These are phyloP conservation scores for Prionace glauca DNA, from an alignment of 2,797 vertebrate species.

Conservation along the genomic window DNA sequence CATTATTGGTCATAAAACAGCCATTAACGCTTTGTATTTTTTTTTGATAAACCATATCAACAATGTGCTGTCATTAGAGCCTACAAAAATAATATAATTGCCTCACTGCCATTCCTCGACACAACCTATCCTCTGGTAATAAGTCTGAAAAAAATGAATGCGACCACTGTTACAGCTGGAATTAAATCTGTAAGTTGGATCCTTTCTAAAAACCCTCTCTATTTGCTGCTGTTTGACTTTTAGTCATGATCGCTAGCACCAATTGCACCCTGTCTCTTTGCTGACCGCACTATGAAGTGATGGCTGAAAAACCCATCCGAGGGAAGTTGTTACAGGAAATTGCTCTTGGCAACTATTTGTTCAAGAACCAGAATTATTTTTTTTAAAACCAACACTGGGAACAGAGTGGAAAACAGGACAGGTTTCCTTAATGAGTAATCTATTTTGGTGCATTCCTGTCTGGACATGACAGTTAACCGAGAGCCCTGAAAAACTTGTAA, in stretches of 20 bases:
- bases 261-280: conserved; percentile 59
- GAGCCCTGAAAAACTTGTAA: conserved; percentile 99
- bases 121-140: neutral
- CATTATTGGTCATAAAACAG: conserved; percentile 1
- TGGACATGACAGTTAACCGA: conserved; percentile 99
- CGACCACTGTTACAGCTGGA: neutral
- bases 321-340: conserved; percentile 95
- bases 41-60: neutral
- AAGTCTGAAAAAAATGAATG: conserved; percentile 12
- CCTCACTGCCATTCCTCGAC: neutral
- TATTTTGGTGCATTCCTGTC: conserved; percentile 99
- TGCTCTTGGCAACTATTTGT: conserved; percentile 99
- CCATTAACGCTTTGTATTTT: neutral
- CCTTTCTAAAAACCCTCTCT: neutral
- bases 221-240: conserved; percentile 36
- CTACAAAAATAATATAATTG: conserved; percentile 6
- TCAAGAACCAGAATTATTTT: conserved; percentile 82
- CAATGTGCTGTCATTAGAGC: neutral
- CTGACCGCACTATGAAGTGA: conserved; percentile 73
- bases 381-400: conserved; percentile 80
- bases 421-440: conserved; percentile 99
- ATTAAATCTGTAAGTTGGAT: conserved; percentile 23
- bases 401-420: conserved; percentile 96
- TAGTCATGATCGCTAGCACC: conserved; percentile 54
- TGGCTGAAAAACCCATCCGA: conserved; percentile 68